Conservation (phyloP, 2,888 invertebrate genomes). For the Eumerus sabulonum region DNA sequence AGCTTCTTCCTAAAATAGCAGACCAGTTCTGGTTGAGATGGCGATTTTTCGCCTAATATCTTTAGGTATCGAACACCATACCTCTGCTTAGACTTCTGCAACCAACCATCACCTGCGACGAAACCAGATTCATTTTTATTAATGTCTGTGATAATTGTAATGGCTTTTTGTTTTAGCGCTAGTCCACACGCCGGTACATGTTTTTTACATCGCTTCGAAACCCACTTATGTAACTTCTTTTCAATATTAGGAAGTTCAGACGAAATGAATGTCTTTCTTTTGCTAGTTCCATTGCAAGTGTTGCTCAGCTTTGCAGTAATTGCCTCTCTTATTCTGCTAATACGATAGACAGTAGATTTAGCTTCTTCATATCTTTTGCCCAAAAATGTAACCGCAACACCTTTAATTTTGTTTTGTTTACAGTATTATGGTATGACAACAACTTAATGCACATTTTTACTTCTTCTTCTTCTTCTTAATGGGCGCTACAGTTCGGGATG, state of each 20-base stretch:
- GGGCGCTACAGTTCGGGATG: too few relatives aligned
- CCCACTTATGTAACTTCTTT: constrained; percentile 16
- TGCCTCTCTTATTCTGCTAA: not conserved
- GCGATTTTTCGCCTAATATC: constrained; percentile 16
- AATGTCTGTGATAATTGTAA: too few relatives aligned
- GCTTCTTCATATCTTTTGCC: not conserved
- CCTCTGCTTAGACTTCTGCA: constrained; percentile 10
- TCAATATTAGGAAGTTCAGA: constrained; percentile 14
- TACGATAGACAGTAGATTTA: not conserved
- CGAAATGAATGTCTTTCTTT: constrained; percentile 14
- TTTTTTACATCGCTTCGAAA: not conserved
- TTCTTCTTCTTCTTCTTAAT: too few relatives aligned
- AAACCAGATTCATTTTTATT: constrained; percentile 21
- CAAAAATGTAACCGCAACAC: not conserved
- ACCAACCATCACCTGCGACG: constrained; percentile 19
- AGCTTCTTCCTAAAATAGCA: constrained; percentile 9
- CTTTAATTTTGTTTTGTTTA: too few relatives aligned
- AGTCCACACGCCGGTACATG: too few relatives aligned
- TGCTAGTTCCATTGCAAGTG: constrained; percentile 15
- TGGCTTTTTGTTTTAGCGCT: too few relatives aligned
- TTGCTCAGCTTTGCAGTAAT: not conserved
- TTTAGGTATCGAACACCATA: constrained; percentile 25
- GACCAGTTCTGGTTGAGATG: constrained; percentile 13
- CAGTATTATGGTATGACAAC: too few relatives aligned
- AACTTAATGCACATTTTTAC: too few relatives aligned